Base-by-base conservation (phyloP, 2,113 vertebrate species). In the Neofelis nebulosa region DNA sequence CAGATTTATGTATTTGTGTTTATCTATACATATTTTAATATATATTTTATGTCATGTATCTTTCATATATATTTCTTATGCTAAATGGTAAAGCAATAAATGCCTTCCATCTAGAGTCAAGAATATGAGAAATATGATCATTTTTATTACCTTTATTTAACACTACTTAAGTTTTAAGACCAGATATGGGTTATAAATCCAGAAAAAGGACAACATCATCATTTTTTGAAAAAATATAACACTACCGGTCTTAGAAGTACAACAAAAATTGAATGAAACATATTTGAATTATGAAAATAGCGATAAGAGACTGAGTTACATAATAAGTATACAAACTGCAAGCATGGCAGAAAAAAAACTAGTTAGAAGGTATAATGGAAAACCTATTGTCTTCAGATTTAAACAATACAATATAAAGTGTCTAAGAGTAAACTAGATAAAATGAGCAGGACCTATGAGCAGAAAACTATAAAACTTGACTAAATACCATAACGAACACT, bases 381-480 rank as follows among this genome's bases (percentile, higher is more conserved):
- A 78, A 38, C 21, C 82, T 5, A 63, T 4, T 83, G 4, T 57
- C 52, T 91, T 76, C 52, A 93, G 31, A 91, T 79, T 96, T 94
- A 88, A 48, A 93, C 31, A 96, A 66, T 57, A 83, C 94, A 88
- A 41, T 63, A 55, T 83, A 65, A 95, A 66, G 8, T 80, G 80
- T n/a, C 45, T 52, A 41, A 66, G 18, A 80, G 76, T 68, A 89
- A 89, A 91, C 33, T 80, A 71, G 45, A 80, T 89, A 21, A 57
- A 45, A 63, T 80, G 15, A 52, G 18, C 8, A 84, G 63, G 52
- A 52, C 25, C n/a, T 66, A 83, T 25, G 71, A 27, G 36, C 57
- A 93, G 38, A 84, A 93, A 76, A 91, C 21, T 91, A 80, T 88
- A 79, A 79, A 95, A 91, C 15, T 78, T 95, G 23, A 94, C 27